Percentiles rank a stretch among this genome's conserved stretches.
phyloP scores from a whole-genome alignment of 1,140 invertebrate species.

The Diorhabda carinulata region DNA sequence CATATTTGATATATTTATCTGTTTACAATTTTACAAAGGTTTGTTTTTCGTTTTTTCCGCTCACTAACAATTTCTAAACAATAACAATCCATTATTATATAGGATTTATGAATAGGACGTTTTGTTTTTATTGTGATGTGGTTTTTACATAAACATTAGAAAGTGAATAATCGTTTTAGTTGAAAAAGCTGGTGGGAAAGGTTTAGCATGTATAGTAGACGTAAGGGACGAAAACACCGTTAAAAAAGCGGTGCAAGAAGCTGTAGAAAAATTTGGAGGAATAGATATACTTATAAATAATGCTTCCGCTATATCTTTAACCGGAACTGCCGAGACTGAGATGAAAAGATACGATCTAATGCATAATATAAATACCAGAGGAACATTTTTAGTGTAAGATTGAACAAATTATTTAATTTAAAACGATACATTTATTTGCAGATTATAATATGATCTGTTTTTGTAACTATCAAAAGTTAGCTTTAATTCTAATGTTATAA shows the following conservation, averaged over 20 bases:
- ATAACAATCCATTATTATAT: no score
- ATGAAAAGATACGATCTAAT: constrained; percentile 97
- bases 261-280: constrained; percentile 90
- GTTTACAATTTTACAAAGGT: no score
- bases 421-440: no score
- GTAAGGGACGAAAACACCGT: constrained; percentile 85
- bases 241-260: constrained; percentile 75
- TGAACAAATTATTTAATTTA: not conserved
- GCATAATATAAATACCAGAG: constrained; percentile 87
- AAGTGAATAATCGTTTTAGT: constrained; percentile 56
- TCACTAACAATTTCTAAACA: no score
- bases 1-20: no score
- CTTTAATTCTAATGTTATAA: no score
- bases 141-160: no score
- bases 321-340: constrained; percentile 77
- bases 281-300: constrained; percentile 96
- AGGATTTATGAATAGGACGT: no score
- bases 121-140: no score
- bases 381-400: constrained; percentile 84
- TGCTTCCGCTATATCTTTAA: constrained; percentile 93
- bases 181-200: constrained; percentile 85
- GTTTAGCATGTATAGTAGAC: constrained; percentile 90
- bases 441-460: no score
- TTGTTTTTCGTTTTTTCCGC: no score
- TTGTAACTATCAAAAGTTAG: no score